Evolutionary conservation across 2,113 vertebrate genomes (phyloP), one percentile per base, ranked within the genome.

Genomic region (Pomatostomus ruficeps): DNA sequence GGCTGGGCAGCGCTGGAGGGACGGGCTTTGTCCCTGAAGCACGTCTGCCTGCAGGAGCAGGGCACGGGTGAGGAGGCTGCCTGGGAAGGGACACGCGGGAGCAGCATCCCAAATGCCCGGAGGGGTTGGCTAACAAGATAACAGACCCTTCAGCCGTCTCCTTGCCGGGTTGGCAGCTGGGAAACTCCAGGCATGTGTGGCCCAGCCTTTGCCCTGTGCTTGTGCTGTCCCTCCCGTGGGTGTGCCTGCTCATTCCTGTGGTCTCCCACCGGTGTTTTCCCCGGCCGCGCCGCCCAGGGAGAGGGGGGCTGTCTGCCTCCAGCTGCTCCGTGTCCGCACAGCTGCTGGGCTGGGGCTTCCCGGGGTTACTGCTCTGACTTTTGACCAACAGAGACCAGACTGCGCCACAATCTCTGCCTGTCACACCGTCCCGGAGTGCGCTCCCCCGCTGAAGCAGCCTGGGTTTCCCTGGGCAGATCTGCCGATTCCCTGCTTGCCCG

Each of bases 251-350:
- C 59, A 22, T 12, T 46, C 25, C 58, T 28, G 49, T 35, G 19
- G 38, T 59, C 26, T 55, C 49, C 28, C 19, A 0, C 0, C 1
- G 11, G 9, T 58, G 21, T n/a, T 67, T 57, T 67, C 42, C 35
- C 29, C 54, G 12, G 28, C 43, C 10, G 2, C 0, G 1, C 65
- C 13, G 24, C 40, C 45, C 0, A 0, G 35, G 9, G 3, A 0
- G 0, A 33, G 14, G 12, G 24, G 24, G 14, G 12, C 20, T 4
- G 1, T 6, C 62, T 13, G 62, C 20, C 52, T 63, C 35, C 52
- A 49, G 66, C 45, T 66, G 55, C 31, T 43, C 19, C 0, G 6
- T 16, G 70, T 46, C 35, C 45, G 11, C 45, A 19, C 70, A 36
- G 70, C 19, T 28, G 59, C 38, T 14, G 42, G 29, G n/a, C 14